A percentile compares a stretch with the other conserved stretches of the same genome.
Evolutionary conservation across 2,113 vertebrate species (phyloP).

Genomic region (Muntiacus muntjak): DNA sequence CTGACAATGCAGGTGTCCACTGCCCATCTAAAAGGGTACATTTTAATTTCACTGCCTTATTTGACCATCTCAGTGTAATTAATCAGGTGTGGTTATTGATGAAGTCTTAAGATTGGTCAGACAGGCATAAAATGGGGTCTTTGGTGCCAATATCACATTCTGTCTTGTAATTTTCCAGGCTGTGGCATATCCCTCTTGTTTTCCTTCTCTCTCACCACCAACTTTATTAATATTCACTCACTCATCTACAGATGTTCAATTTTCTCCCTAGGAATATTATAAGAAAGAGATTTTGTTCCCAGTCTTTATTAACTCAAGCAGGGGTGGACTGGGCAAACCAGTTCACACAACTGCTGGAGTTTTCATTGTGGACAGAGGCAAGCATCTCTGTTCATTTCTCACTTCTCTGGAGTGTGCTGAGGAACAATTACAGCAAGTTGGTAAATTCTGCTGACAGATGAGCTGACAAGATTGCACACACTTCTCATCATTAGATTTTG

Average conservation of each 20-base stretch:
- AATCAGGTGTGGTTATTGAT: slow-evolving; percentile 54
- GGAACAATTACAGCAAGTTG: slow-evolving; percentile 57
- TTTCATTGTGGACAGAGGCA: slow-evolving; percentile 49
- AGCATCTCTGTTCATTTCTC: slow-evolving; percentile 58
- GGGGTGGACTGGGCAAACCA: background rate
- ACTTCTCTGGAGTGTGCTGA: background rate
- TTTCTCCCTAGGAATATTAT: slow-evolving; percentile 43
- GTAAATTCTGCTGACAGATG: slow-evolving; percentile 68
- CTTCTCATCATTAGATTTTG: slow-evolving; percentile 34
- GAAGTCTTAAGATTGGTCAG: slow-evolving; percentile 11
- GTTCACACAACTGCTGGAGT: slow-evolving; percentile 12
- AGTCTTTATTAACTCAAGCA: slow-evolving; percentile 34
- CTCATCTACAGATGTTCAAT: slow-evolving; percentile 40
- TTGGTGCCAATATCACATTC: background rate
- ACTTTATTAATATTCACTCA: slow-evolving; percentile 41
- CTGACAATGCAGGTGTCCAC: background rate
- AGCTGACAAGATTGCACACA: slow-evolving; percentile 66
- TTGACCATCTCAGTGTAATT: background rate
- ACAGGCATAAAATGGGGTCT: slow-evolving; percentile 44
- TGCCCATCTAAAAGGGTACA: background rate
- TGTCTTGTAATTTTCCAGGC: background rate
- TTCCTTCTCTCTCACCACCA: background rate
- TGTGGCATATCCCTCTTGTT: background rate
- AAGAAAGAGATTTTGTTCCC: slow-evolving; percentile 15
- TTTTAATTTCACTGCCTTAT: background rate